These are phyloP conservation scores for Leptopilina syphax DNA, from an alignment of 2,888 invertebrate species.

Conservation along the genomic window DNA sequence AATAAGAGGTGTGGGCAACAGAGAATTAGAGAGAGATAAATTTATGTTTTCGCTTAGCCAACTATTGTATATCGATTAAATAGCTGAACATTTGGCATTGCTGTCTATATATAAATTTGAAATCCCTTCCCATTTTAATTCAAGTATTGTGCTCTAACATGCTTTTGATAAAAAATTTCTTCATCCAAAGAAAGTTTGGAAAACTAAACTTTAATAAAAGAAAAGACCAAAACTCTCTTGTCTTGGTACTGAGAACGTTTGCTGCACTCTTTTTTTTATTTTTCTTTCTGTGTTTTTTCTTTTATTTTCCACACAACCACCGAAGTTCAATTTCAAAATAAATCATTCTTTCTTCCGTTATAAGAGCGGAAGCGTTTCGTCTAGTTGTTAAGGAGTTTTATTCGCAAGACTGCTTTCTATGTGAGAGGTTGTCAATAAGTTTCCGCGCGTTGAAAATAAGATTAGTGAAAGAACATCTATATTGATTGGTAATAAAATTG, in stretches of 20 bases:
- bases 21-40: constrained; percentile 39
- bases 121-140: constrained; percentile 35
- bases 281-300: background rate
- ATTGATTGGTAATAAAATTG: background rate
- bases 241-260: constrained; percentile 15
- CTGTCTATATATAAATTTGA: constrained; percentile 43
- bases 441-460: constrained; percentile 24
- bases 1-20: too few species aligned
- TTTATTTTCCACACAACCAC: constrained; percentile 25
- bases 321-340: constrained; percentile 39
- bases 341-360: constrained; percentile 17
- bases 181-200: constrained; percentile 30
- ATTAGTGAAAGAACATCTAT: constrained; percentile 22
- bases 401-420: constrained; percentile 37
- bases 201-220: constrained; percentile 46
- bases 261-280: background rate
- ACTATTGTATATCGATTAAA: constrained; percentile 54
- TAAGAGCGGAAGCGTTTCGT: constrained; percentile 24
- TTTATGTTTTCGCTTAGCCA: constrained; percentile 55
- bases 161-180: constrained; percentile 44
- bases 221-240: constrained; percentile 7
- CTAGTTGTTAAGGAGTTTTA: constrained; percentile 21
- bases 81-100: constrained; percentile 46
- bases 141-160: constrained; percentile 41
- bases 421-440: constrained; percentile 30